Evolutionary conservation across 2,113 vertebrate species (phyloP).

Genomic region (Saguinus midas): DNA sequence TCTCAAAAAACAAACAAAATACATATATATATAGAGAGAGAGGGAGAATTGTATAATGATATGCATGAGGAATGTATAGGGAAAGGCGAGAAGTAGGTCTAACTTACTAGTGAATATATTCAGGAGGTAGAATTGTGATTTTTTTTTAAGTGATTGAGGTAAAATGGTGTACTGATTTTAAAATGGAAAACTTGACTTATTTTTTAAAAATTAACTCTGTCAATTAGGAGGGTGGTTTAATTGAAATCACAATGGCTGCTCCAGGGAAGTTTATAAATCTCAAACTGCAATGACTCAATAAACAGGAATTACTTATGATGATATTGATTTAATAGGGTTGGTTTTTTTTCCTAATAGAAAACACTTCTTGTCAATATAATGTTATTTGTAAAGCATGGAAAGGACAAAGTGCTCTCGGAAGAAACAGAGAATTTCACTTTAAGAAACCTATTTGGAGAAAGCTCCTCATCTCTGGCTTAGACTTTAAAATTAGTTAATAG

Average conservation of each 20-base stretch:
- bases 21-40: neutral
- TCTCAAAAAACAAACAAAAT: neutral
- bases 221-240: neutral
- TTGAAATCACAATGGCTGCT: neutral
- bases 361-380: neutral
- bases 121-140: neutral
- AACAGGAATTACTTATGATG: neutral
- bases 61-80: neutral
- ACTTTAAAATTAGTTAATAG: slow-evolving; percentile 10
- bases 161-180: slow-evolving; percentile 44
- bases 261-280: neutral
- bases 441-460: neutral
- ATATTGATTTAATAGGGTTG: neutral
- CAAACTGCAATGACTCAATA: neutral
- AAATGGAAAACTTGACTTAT: slow-evolving; percentile 20
- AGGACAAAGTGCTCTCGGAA: slow-evolving; percentile 28
- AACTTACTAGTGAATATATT: neutral
- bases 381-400: neutral
- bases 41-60: neutral
- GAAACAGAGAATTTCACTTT: neutral
- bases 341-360: slow-evolving; percentile 31
- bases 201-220: neutral
- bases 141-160: neutral
- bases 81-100: neutral
- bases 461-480: neutral